Percentiles rank a stretch among this genome's conserved stretches.
Conservation (phyloP, 2,888 invertebrate genomes). For the Amphimallon solstitiale region DNA sequence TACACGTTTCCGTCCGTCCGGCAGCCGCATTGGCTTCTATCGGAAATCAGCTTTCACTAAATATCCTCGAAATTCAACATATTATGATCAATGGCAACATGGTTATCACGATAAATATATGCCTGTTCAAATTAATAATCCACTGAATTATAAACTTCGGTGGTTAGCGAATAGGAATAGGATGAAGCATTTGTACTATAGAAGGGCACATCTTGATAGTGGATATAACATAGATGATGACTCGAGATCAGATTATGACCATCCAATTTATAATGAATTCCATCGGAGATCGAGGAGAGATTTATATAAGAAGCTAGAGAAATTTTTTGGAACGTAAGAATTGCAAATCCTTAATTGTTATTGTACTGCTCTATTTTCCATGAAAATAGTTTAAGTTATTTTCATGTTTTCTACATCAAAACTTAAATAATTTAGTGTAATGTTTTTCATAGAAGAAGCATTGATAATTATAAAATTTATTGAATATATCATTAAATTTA, state of each 20-base stretch:
- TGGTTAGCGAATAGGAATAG: constrained; percentile 13
- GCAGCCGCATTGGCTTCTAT: constrained; percentile 14
- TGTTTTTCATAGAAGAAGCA: too few relatives aligned
- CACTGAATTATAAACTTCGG: constrained; percentile 9
- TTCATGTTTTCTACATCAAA: too few relatives aligned
- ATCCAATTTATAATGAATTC: constrained; percentile 29
- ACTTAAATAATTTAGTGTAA: too few relatives aligned
- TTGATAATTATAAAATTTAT: too few relatives aligned
- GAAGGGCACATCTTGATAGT: neutral
- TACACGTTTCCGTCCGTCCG: constrained; percentile 24
- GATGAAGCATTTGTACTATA: constrained; percentile 26
- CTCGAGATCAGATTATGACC: constrained; percentile 21
- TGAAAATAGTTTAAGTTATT: too few relatives aligned
- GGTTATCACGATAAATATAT: constrained; percentile 1
- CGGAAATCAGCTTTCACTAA: constrained; percentile 5
- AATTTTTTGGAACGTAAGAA: constrained; percentile 25
- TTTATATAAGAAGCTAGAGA: constrained; percentile 25
- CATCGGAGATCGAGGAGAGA: constrained; percentile 25
- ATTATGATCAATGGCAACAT: constrained; percentile 7
- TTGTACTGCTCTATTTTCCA: too few relatives aligned
- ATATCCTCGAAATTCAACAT: constrained; percentile 25
- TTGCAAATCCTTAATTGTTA: too few relatives aligned
- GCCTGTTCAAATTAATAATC: neutral
- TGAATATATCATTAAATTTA: too few relatives aligned
- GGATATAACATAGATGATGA: constrained; percentile 14